A percentile compares a stretch with the other conserved stretches of the same genome.
Evolutionary conservation across 2,797 vertebrate species (phyloP).

Genomic region (Chrysocyon brachyurus): DNA sequence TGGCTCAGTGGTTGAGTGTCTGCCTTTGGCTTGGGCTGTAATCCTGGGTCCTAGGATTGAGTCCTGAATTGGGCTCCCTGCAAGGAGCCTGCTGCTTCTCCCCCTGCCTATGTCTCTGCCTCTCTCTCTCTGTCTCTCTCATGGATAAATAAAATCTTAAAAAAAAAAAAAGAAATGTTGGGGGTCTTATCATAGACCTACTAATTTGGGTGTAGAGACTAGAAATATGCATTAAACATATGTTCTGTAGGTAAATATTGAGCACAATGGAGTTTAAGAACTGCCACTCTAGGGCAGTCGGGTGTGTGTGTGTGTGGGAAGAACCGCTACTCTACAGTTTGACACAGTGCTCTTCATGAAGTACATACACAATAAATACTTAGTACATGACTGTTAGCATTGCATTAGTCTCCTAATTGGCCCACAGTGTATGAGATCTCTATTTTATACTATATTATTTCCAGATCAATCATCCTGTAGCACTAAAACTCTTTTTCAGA

Average conservation of each 20-base stretch:
- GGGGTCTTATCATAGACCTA: background rate
- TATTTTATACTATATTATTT: background rate
- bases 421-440: background rate
- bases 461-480: background rate
- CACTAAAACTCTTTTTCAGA: constrained; percentile 14
- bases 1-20: too few species aligned
- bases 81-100: too few species aligned
- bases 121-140: too few species aligned
- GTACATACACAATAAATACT: background rate
- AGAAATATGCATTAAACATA: constrained; percentile 36
- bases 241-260: background rate
- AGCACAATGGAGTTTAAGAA: background rate
- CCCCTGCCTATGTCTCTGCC: too few species aligned
- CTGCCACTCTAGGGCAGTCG: background rate
- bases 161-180: constrained; percentile 34
- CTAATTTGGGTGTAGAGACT: background rate
- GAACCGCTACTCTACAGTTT: background rate
- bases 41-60: too few species aligned
- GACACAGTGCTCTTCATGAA: background rate
- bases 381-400: background rate
- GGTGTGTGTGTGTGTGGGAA: background rate
- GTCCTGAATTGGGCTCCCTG: too few species aligned
- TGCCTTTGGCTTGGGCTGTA: too few species aligned
- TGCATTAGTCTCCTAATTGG: background rate
- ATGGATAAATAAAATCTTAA: too few species aligned